Base-by-base conservation (phyloP, 2,888 invertebrate genomes). In the Drosophila austrosaltans region DNA sequence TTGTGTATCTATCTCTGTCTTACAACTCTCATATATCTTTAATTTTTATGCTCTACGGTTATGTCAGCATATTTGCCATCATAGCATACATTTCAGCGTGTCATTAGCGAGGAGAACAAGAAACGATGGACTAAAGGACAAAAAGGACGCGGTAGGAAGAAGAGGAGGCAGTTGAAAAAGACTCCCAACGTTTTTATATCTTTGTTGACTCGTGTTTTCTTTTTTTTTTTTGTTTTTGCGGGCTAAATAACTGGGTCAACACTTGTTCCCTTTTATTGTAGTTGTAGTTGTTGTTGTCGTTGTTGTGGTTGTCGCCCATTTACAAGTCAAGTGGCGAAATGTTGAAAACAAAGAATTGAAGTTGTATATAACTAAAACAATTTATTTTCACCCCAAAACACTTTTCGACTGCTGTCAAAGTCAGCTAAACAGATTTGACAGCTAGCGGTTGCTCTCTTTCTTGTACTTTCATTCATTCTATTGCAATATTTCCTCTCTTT, bases 371-470 rank as follows among this genome's bases (percentile, higher is more conserved):
- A 70, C 89, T 36, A 86, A 86, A 83, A 83, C 89, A 83, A 83
- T 83, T 83, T 83, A 83, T 83, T 86, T 83, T 70, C 77, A 1
- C 10, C 36, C 36, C 36, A 8, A 4, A 10, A 48, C 48, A 25
- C 48, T 12, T 12, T 48, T 48, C 48, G 22, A 48, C 59, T 63
- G 44, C 62, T 83, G 81, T 81, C 87, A 77, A 73, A 81, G 80
- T 79, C 87, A 77, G 87, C 42, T 53, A 42, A 69, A 79, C 89
- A 83, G 82, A 81, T 83, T 88, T 86, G 83, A 88, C 84, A 88
- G 76, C 53, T 12, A 48, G 48, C 4, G 25, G 22, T 48, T 25
- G 25, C 48, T 48, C 48, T 16, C 12, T 22, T 25, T 48, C 10
- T 2, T 10, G 32, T 6, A 32, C 36, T 8, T 8, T 2, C 8